These are phyloP conservation scores for Limnothrissa miodon DNA, from an alignment of 2,113 vertebrate species.

Conservation along the genomic window DNA sequence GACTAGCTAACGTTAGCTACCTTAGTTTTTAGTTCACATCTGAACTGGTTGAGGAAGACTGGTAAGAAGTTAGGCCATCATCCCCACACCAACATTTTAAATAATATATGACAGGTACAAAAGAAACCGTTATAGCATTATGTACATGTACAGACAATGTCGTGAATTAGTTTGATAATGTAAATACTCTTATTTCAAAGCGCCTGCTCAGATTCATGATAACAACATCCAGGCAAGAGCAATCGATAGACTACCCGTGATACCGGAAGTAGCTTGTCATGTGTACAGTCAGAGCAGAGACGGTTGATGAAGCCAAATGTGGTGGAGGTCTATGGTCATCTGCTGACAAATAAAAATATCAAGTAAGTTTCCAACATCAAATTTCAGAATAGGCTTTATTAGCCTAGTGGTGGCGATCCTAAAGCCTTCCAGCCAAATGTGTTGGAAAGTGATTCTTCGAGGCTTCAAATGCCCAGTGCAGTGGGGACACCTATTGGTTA, in stretches of 20 bases:
- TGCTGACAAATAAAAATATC: not conserved
- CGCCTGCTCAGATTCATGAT: not conserved
- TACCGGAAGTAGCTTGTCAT: not conserved
- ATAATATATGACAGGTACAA: not conserved
- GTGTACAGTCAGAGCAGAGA: no score
- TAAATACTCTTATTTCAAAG: not conserved
- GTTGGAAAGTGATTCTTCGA: no score
- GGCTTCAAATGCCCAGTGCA: no score
- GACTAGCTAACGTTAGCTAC: constrained; percentile 18
- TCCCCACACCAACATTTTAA: not conserved
- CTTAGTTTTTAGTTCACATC: constrained; percentile 11
- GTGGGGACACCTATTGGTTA: no score
- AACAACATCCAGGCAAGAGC: not conserved
- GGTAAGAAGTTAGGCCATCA: not conserved
- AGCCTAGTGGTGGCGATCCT: no score
- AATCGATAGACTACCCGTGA: not conserved
- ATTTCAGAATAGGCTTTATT: no score
- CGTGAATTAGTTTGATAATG: not conserved
- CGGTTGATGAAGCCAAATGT: no score
- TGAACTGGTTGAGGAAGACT: not conserved
- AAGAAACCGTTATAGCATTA: not conserved
- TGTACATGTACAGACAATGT: not conserved
- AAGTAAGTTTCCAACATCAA: not conserved
- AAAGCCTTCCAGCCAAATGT: no score
- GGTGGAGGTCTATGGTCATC: not conserved